A percentile compares a stretch with the other conserved stretches of the same genome.
Evolutionary conservation across 2,113 vertebrate genomes (phyloP).

Genomic region (Carassius auratus): DNA sequence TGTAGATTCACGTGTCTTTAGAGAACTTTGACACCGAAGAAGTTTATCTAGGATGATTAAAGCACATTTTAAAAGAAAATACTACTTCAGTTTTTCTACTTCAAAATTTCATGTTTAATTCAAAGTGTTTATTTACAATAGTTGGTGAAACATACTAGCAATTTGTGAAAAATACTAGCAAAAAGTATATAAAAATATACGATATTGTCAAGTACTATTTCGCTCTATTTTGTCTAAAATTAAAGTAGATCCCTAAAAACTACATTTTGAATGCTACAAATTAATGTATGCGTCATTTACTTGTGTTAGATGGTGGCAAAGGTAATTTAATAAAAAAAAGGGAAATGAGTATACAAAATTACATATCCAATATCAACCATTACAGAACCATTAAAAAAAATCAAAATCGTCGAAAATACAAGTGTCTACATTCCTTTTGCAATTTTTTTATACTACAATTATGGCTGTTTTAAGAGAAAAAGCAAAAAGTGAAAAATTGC

Average conservation of each 20-base stretch:
- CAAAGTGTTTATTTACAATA: no score
- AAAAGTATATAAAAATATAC: no score
- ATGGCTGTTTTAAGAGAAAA: neutral
- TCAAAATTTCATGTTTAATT: no score
- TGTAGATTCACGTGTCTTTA: neutral
- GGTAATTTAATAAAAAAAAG: neutral
- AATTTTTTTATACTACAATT: neutral
- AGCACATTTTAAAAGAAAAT: no score
- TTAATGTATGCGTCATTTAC: neutral
- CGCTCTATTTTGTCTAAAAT: neutral
- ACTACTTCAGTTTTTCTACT: no score
- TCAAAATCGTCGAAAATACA: neutral
- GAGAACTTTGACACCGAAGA: neutral
- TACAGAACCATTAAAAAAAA: neutral
- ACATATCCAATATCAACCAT: neutral
- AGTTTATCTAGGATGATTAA: neutral
- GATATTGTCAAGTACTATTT: no score
- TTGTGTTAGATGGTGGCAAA: neutral
- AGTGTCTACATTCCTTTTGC: neutral
- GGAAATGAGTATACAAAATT: neutral
- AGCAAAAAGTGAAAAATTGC: neutral
- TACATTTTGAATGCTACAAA: neutral
- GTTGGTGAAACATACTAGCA: no score
- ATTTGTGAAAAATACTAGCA: no score
- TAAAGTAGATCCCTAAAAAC: neutral